These are phyloP conservation scores for Polymixis flavicincta DNA, from an alignment of 2,888 invertebrate species.

Conservation along the genomic window DNA sequence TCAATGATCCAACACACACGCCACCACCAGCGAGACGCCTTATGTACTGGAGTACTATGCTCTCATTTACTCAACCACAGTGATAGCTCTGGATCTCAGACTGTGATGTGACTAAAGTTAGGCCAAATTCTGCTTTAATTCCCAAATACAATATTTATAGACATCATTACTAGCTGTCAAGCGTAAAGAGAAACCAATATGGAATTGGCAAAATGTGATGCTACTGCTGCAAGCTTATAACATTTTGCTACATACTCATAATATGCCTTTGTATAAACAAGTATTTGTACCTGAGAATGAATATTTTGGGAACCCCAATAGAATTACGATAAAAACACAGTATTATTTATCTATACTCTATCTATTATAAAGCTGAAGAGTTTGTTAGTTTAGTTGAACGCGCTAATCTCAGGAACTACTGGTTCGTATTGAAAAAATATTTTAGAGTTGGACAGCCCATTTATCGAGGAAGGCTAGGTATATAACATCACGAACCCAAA, in stretches of 20 bases:
- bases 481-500: no score
- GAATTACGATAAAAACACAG: background rate
- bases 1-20: no score
- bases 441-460: no score
- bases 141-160: background rate
- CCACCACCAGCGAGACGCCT: no score
- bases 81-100: background rate
- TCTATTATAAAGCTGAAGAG: no score
- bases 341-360: no score
- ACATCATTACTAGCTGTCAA: no score
- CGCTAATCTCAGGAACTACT: no score
- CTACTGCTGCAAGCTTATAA: background rate
- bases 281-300: background rate
- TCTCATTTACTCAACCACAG: background rate
- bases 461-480: no score
- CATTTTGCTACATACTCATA: background rate
- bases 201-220: background rate
- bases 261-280: background rate
- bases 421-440: no score
- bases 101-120: background rate
- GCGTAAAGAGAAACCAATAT: background rate
- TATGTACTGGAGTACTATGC: background rate
- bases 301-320: background rate
- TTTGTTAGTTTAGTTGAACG: no score
- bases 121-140: background rate